Conservation (phyloP, 1,140 invertebrate species). For the Pseudomyrmex cubaensis region DNA sequence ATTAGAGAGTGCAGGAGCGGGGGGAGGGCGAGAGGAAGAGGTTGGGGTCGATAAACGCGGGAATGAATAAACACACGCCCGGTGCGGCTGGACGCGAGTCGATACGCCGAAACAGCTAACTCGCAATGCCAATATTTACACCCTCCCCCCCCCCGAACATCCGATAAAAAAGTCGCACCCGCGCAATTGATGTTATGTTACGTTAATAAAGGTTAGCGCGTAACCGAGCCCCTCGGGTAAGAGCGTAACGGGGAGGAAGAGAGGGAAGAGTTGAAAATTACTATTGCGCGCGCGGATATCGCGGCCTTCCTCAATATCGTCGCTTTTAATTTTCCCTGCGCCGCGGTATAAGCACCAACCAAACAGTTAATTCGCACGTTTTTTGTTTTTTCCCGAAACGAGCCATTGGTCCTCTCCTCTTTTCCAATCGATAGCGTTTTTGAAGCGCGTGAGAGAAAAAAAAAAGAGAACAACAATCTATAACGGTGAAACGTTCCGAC, state of each 20-base stretch:
- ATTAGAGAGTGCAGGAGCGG: background rate
- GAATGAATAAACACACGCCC: conserved; percentile 22
- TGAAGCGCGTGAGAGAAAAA: too few relatives aligned
- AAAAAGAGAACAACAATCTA: conserved; percentile 13
- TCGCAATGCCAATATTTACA: conserved; percentile 59
- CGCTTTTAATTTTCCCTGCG: conserved; percentile 56
- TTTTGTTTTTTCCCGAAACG: conserved; percentile 29
- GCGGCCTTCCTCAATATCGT: conserved; percentile 34
- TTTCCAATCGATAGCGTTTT: conserved; percentile 29
- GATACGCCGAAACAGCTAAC: conserved; percentile 55
- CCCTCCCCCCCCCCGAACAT: too few relatives aligned
- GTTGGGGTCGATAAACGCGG: background rate
- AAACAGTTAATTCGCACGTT: conserved; percentile 59
- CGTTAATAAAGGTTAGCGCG: conserved; percentile 59
- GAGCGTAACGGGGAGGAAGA: too few relatives aligned
- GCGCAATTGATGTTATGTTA: conserved; percentile 55
- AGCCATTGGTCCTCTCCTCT: background rate
- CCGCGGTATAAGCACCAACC: conserved; percentile 50
- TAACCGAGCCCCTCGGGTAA: background rate
- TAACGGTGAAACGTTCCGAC: conserved; percentile 35
- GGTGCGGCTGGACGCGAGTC: conserved; percentile 24
- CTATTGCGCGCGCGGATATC: conserved; percentile 14
- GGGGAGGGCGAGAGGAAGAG: too few relatives aligned
- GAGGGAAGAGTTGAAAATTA: conserved; percentile 20
- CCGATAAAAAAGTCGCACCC: conserved; percentile 54